A percentile compares a stretch with the other conserved stretches of the same genome.
Conservation (phyloP, 2,113 vertebrate genomes). For the Chloropsis cyanopogon region DNA sequence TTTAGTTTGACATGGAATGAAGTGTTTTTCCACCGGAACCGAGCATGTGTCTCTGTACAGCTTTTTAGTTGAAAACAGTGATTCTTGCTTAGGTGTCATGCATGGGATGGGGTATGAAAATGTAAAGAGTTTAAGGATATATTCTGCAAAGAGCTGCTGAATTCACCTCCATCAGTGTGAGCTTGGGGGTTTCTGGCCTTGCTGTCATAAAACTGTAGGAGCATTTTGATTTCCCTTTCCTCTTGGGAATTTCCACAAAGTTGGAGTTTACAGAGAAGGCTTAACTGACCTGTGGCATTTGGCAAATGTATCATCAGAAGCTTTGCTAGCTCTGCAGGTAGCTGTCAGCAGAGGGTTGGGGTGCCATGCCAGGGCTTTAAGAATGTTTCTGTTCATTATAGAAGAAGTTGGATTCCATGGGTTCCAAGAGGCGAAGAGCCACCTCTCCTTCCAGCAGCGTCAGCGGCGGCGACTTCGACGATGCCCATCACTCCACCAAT, state of each 20-base stretch:
- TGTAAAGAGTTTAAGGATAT: not conserved
- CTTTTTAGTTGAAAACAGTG: not conserved
- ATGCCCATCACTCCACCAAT: slow-evolving; percentile 86
- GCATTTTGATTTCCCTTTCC: not conserved
- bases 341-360: not conserved
- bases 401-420: slow-evolving; percentile 89
- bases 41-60: not conserved
- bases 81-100: not conserved
- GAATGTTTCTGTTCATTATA: slow-evolving; percentile 73
- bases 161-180: not conserved
- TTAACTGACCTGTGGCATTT: not conserved
- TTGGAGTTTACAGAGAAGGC: not conserved
- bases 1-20: not conserved
- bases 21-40: not conserved
- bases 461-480: slow-evolving; percentile 96
- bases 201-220: not conserved
- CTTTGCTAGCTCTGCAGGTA: not conserved
- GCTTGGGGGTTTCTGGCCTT: not conserved
- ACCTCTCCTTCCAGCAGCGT: slow-evolving; percentile 96
- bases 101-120: not conserved
- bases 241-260: not conserved
- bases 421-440: slow-evolving; percentile 95
- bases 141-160: not conserved
- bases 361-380: slow-evolving; percentile 60
- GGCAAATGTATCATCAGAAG: not conserved